A percentile compares a stretch with the other conserved stretches of the same genome.
These are phyloP conservation scores for Proctacanthus coquilletti DNA, from an alignment of 1,140 invertebrate genomes.

Conservation along the genomic window DNA sequence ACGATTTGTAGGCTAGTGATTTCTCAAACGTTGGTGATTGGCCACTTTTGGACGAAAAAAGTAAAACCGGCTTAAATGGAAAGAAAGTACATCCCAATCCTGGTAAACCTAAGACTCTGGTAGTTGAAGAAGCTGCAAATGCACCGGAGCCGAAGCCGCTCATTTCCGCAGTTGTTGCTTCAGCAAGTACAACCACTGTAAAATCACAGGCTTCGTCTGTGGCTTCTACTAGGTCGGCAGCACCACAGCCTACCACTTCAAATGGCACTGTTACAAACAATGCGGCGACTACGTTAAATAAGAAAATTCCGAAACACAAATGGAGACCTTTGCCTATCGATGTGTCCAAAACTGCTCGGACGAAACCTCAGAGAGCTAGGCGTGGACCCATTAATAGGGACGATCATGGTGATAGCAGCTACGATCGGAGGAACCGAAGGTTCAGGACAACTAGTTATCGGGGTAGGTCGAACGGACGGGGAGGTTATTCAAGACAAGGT, in stretches of 20 bases:
- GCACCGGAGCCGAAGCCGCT: too few species aligned
- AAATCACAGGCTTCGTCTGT: neutral
- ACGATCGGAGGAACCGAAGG: constrained; percentile 13
- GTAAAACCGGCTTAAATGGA: too few species aligned
- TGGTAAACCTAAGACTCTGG: too few species aligned
- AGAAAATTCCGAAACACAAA: constrained; percentile 48
- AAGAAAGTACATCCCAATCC: too few species aligned
- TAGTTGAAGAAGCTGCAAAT: too few species aligned
- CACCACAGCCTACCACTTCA: too few species aligned
- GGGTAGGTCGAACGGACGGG: constrained; percentile 15
- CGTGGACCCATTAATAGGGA: constrained; percentile 9
- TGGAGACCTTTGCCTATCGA: constrained; percentile 64
- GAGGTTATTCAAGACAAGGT: constrained; percentile 28
- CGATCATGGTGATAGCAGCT: constrained; percentile 3
- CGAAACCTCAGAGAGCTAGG: constrained; percentile 12
- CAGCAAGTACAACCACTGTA: constrained; percentile 2
- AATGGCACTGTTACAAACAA: too few species aligned
- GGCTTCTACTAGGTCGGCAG: too few species aligned
- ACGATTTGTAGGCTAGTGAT: constrained; percentile 44
- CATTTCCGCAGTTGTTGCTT: neutral
- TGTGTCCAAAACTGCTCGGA: constrained; percentile 34
- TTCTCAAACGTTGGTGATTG: constrained; percentile 60
- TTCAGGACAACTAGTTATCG: constrained; percentile 24
- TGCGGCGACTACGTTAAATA: constrained; percentile 20
- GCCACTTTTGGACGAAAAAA: constrained; percentile 51